phyloP scores from a whole-genome alignment of 2,113 vertebrate species.

The Myrmophylax atrothorax region DNA sequence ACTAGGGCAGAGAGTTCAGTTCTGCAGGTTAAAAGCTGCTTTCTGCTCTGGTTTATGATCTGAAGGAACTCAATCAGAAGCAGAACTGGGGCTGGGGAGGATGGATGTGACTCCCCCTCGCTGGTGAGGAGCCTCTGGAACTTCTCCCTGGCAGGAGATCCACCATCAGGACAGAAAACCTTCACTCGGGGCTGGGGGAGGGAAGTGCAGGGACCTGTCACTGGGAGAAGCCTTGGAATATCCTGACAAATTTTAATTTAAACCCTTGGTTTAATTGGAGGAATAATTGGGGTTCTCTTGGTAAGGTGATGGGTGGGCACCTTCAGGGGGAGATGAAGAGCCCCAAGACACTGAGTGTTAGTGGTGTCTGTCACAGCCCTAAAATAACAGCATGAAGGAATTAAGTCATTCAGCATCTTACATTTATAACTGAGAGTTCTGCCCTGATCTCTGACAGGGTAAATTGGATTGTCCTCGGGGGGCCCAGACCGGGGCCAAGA shows the following conservation, averaged over 20 bases:
- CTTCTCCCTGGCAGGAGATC: conserved; percentile 64
- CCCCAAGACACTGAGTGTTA: neutral
- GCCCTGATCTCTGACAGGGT: conserved; percentile 3
- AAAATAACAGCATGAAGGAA: neutral
- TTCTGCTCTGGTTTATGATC: conserved; percentile 65
- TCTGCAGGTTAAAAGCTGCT: conserved; percentile 69
- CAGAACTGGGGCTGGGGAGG: conserved; percentile 58
- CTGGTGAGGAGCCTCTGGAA: conserved; percentile 3
- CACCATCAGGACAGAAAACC: conserved; percentile 63
- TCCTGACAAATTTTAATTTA: conserved; percentile 44
- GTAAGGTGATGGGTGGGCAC: neutral
- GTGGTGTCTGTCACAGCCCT: neutral
- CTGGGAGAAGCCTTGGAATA: conserved; percentile 51
- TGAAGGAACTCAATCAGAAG: conserved; percentile 70
- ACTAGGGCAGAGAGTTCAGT: conserved; percentile 57
- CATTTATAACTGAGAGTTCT: neutral
- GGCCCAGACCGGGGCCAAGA: neutral
- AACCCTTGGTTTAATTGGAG: conserved; percentile 43
- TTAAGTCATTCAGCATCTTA: neutral
- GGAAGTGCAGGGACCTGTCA: conserved; percentile 60
- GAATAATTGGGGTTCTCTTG: neutral
- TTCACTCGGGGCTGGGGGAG: conserved; percentile 33
- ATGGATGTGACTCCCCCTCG: conserved; percentile 38
- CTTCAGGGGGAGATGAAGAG: neutral
- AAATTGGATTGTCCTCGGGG: neutral